phyloP scores from a whole-genome alignment of 2,888 invertebrate genomes.

The Cyclophora albipunctata region DNA sequence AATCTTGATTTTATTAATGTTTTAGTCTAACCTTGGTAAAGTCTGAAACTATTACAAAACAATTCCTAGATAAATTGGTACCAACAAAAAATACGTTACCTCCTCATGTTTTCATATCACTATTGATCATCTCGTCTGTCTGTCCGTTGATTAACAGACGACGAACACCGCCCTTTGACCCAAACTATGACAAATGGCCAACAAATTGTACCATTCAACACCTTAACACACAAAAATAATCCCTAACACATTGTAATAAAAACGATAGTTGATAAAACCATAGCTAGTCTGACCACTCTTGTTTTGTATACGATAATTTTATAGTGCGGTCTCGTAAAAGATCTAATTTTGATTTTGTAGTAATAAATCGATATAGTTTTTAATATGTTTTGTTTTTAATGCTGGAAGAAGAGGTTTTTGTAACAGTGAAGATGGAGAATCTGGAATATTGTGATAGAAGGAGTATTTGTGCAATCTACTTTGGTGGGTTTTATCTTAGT shows the following conservation, averaged over 20 bases:
- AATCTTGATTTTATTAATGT: too few relatives aligned
- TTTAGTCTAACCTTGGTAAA: too few relatives aligned
- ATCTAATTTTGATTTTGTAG: conserved; percentile 16
- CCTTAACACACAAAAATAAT: conserved; percentile 10
- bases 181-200: conserved; percentile 55
- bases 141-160: conserved; percentile 52
- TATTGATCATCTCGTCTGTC: conserved; percentile 54
- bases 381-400: conserved; percentile 7
- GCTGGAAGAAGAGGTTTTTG: too few relatives aligned
- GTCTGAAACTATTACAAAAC: too few relatives aligned
- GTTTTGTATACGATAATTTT: conserved; percentile 13
- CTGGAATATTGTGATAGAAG: too few relatives aligned
- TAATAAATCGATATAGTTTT: conserved; percentile 13
- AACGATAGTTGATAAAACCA: conserved; percentile 2
- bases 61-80: too few relatives aligned
- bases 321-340: conserved; percentile 21
- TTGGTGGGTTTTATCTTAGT: too few relatives aligned
- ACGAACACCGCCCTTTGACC: conserved; percentile 57
- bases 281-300: conserved; percentile 11
- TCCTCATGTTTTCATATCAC: conserved; percentile 30
- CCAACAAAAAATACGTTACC: background rate
- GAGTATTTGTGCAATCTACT: too few relatives aligned
- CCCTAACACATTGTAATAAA: conserved; percentile 10
- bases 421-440: too few relatives aligned
- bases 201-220: conserved; percentile 32